Evolutionary conservation across 2,113 vertebrate genomes (phyloP).

Genomic region (Periophthalmodon schlosseri): DNA sequence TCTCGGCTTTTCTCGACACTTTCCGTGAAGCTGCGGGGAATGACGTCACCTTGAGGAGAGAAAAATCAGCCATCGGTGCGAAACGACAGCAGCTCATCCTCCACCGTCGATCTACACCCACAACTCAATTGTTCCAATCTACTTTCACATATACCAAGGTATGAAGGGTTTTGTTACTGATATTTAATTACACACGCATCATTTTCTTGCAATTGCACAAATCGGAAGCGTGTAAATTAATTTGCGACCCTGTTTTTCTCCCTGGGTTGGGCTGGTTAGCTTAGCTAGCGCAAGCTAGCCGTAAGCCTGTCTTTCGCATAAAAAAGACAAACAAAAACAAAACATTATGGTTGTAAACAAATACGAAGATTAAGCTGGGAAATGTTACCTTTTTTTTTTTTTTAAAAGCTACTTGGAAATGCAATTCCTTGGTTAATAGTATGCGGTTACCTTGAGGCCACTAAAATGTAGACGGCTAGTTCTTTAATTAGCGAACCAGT

Average conservation of each 20-base stretch:
- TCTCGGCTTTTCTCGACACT: conserved; percentile 17
- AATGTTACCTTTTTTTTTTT: neutral
- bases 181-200: neutral
- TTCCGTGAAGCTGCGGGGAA: conserved; percentile 55
- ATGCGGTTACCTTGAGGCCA: neutral
- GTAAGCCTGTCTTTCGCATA: conserved; percentile 1
- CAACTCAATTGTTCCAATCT: conserved; percentile 1
- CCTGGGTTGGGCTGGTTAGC: conserved; percentile 8
- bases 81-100: conserved; percentile 21
- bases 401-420: neutral
- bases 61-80: conserved; percentile 11
- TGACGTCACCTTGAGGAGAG: conserved; percentile 44
- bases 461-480: neutral
- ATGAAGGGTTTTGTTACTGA: neutral
- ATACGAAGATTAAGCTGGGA: neutral
- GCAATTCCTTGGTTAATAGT: neutral
- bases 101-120: conserved; percentile 30
- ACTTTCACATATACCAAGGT: conserved; percentile 31
- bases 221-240: neutral
- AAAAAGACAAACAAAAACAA: neutral
- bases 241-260: neutral
- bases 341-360: neutral
- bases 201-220: neutral
- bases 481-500: neutral
- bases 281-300: conserved; percentile 19